These are phyloP conservation scores for Engraulis encrasicolus DNA, from an alignment of 2,113 vertebrate species.

Conservation along the genomic window DNA sequence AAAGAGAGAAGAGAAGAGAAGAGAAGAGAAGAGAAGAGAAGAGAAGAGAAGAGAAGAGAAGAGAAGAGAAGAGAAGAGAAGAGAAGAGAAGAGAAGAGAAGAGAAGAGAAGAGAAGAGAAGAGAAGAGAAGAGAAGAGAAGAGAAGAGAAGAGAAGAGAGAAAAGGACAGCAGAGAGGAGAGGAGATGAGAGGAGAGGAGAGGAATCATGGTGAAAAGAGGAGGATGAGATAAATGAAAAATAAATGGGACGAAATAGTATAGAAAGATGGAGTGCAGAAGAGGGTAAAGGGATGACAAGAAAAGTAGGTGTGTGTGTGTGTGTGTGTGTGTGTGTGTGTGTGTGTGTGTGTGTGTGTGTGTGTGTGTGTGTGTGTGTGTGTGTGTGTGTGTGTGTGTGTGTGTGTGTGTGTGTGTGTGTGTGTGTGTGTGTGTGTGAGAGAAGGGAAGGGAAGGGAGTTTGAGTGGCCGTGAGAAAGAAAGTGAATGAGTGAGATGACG, in stretches of 20 bases:
- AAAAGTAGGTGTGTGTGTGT: not conserved
- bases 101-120: not conserved
- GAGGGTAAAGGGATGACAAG: not conserved
- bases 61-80: not conserved
- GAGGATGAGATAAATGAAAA: too few relatives aligned
- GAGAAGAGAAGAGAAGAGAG: not conserved
- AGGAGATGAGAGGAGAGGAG: not conserved
- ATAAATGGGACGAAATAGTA: too few relatives aligned
- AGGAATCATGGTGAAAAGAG: too few relatives aligned
- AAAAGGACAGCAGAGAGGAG: too few relatives aligned
- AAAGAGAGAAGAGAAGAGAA: not conserved
- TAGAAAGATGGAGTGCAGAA: not conserved
- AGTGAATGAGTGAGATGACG: not conserved
- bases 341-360: not conserved
- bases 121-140: not conserved
- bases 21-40: not conserved
- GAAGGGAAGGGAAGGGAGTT: not conserved
- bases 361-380: not conserved
- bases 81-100: slow-evolving; percentile 12
- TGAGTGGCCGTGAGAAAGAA: not conserved
- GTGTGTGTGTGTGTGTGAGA: not conserved
- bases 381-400: not conserved
- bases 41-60: not conserved
- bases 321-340: not conserved
- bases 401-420: too few relatives aligned